These are phyloP conservation scores for Leucophenga montana DNA, from an alignment of 2,888 invertebrate species.

Conservation along the genomic window DNA sequence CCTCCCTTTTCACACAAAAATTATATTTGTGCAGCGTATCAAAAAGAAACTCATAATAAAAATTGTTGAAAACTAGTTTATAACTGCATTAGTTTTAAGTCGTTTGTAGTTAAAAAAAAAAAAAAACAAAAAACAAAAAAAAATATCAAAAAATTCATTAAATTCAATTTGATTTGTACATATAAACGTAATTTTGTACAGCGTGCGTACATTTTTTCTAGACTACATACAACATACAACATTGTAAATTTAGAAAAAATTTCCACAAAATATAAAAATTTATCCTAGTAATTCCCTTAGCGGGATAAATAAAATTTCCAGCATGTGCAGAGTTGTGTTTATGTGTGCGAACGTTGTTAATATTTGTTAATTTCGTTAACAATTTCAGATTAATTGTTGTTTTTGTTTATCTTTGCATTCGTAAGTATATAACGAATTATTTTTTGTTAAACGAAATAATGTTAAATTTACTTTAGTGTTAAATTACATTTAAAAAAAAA, in stretches of 20 bases:
- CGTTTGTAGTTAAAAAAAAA: too few relatives aligned
- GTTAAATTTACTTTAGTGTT: too few relatives aligned
- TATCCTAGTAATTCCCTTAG: constrained; percentile 72
- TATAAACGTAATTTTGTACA: constrained; percentile 45
- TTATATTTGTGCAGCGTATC: too few relatives aligned
- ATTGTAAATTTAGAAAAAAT: constrained; percentile 36
- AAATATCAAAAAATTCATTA: constrained; percentile 23
- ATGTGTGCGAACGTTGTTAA: constrained; percentile 31
- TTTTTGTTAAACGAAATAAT: too few relatives aligned
- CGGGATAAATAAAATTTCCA: constrained; percentile 70
- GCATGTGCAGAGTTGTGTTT: constrained; percentile 57
- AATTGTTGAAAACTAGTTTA: background rate
- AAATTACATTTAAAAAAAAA: too few relatives aligned
- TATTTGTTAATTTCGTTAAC: too few relatives aligned
- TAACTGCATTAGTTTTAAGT: constrained; percentile 11
- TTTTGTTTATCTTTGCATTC: too few relatives aligned
- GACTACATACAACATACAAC: constrained; percentile 60
- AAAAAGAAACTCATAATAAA: too few relatives aligned
- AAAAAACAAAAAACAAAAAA: too few relatives aligned
- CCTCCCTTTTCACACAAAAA: too few relatives aligned
- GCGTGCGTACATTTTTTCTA: constrained; percentile 29
- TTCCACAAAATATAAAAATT: constrained; percentile 47
- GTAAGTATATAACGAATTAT: too few relatives aligned
- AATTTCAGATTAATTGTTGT: too few relatives aligned
- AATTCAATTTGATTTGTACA: constrained; percentile 39